phyloP scores from a whole-genome alignment of 2,113 vertebrate genomes.

The Cochlearius cochlearius region DNA sequence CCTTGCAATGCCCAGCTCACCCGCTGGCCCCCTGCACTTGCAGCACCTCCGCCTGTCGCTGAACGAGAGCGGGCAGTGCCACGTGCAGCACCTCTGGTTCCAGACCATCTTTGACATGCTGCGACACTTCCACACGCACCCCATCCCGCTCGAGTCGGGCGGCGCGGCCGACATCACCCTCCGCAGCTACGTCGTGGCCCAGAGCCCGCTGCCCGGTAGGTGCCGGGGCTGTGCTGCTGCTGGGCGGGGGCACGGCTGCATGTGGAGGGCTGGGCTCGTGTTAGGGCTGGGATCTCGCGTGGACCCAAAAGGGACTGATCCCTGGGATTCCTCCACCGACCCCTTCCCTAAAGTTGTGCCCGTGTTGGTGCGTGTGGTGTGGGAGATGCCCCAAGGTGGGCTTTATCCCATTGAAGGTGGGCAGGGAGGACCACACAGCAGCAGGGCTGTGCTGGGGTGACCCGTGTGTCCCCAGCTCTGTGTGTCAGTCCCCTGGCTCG shows the following conservation, averaged over 20 bases:
- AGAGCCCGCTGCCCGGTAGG: conserved; percentile 79
- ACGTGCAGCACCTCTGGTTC: conserved; percentile 98
- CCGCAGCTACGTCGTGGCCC: conserved; percentile 90
- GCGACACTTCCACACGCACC: conserved; percentile 94
- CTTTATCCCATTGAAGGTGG: accelerated
- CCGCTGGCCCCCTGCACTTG: neutral
- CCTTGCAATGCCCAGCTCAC: neutral
- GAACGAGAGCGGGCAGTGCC: conserved; percentile 93
- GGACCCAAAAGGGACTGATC: neutral
- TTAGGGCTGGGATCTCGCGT: accelerated
- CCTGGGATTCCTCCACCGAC: neutral
- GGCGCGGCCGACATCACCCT: conserved; percentile 94
- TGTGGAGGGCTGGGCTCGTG: neutral
- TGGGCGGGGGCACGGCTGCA: neutral
- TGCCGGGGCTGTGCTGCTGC: neutral
- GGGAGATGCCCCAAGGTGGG: neutral
- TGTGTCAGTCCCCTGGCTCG: neutral
- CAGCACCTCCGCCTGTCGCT: conserved; percentile 96
- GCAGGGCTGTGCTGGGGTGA: neutral
- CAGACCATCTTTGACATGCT: conserved; percentile 96
- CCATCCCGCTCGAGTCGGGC: conserved; percentile 94
- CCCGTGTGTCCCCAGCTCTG: neutral
- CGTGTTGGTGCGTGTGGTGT: accelerated
- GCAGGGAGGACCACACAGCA: accelerated
- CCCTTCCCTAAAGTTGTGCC: neutral